Evolutionary conservation across 2,113 vertebrate species (phyloP), one percentile per base, ranked within the genome.

Genomic region (Oryzias curvinotus): DNA sequence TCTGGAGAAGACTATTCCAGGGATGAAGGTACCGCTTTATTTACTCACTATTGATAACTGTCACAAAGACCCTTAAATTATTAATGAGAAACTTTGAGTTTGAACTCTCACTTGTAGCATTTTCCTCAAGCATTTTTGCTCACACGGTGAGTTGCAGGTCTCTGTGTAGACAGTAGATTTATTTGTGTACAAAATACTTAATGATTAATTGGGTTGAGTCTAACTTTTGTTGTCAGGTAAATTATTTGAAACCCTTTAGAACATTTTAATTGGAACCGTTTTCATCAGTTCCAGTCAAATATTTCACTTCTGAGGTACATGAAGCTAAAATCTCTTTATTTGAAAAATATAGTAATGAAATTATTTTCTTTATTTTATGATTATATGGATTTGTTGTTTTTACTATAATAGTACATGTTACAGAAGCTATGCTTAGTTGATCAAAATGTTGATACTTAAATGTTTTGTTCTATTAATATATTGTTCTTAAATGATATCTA

Each of bases 1-100:
- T 98, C 97, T 50, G 97, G 97, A 16, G 97, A 98, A 78, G 96
- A 99, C 83, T 99, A 99, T 85, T 96, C 95, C 54, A 91, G 97
- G 75, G 97, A 99, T 87, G 97, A 99, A 98, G 97, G 96, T 98
- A 82, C 64, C 65, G 45, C 44, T 68, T 21, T 23, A 23, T 65
- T 30, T 47, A 65, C 13, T 65, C 4, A 16, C 6, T 42, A 28
- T 4, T 18, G 17, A 55, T 55, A 3, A 26, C 12, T 55, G 49
- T 66, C 52, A 7, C 21, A 56, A 7, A n/a, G 15, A 47, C 50
- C 0, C 50, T 2, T 7, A 25, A 48, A 70, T 13, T n/a, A n/a
- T 64, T 47, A 17, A 46, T 66, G 23, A 3, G 0, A 41, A 41
- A 5, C 42, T 10, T 19, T 26, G n/a, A 36, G 36, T 36, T 2